Evolutionary conservation across 2,888 invertebrate species (phyloP).

Genomic region (Tetragonula carbonaria): DNA sequence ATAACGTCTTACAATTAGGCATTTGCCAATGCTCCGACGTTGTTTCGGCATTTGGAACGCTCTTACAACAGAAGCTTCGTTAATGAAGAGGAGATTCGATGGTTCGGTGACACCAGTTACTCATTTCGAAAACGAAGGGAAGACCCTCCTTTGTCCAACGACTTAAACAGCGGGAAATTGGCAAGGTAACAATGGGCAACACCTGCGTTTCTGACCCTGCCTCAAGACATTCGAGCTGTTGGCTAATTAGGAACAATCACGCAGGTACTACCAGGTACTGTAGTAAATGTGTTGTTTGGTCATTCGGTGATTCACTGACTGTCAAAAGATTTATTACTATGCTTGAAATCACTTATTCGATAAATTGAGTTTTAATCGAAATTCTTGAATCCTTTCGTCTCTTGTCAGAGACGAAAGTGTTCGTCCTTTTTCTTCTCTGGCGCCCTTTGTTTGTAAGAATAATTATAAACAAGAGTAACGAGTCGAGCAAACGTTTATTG

Average conservation of each 20-base stretch:
- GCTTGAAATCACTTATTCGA: no score
- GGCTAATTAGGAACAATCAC: slow-evolving; percentile 52
- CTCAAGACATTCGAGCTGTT: slow-evolving; percentile 26
- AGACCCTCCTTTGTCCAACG: slow-evolving; percentile 33
- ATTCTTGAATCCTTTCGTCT: no score
- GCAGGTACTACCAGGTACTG: slow-evolving; percentile 41
- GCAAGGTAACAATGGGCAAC: slow-evolving; percentile 52
- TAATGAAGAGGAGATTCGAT: no score
- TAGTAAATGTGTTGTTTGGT: slow-evolving; percentile 39
- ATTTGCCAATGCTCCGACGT: not conserved
- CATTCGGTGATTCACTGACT: slow-evolving; percentile 35
- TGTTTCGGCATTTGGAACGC: slow-evolving; percentile 20
- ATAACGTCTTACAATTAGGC: slow-evolving; percentile 25
- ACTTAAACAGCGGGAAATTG: slow-evolving; percentile 56
- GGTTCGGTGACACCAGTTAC: slow-evolving; percentile 37
- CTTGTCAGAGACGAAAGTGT: not conserved
- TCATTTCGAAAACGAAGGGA: slow-evolving; percentile 31
- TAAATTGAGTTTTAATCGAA: no score
- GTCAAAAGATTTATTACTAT: not conserved
- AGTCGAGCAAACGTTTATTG: not conserved
- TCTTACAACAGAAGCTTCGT: no score
- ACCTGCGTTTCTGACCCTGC: slow-evolving; percentile 48
- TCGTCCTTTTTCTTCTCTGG: no score
- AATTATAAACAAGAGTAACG: not conserved
- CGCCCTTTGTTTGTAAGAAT: not conserved